Evolutionary conservation across 2,797 vertebrate species (phyloP).

Genomic region (Malurus splendens): DNA sequence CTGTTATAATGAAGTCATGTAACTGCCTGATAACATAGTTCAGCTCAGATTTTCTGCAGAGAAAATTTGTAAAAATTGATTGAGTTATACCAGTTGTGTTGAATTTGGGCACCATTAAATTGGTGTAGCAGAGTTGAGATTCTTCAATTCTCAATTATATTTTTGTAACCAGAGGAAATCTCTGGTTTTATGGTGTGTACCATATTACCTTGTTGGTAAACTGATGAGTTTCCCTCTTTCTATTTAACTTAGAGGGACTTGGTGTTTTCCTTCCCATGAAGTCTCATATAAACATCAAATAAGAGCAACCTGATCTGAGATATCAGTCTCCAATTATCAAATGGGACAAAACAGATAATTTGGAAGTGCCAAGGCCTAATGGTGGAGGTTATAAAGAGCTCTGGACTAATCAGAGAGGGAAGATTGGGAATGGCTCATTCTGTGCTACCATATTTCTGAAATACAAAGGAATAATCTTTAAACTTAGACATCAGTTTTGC

Average conservation of each 20-base stretch:
- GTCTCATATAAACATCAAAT: background rate
- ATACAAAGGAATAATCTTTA: background rate
- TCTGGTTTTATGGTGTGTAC: background rate
- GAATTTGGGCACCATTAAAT: background rate
- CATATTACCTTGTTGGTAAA: background rate
- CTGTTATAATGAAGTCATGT: background rate
- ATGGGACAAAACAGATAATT: background rate
- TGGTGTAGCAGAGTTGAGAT: background rate
- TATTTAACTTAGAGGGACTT: background rate
- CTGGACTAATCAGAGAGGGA: background rate
- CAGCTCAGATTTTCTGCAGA: background rate
- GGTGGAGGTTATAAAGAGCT: background rate
- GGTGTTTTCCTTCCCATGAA: background rate
- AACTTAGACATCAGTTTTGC: background rate
- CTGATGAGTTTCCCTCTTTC: background rate
- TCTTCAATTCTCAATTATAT: background rate
- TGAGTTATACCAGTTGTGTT: background rate
- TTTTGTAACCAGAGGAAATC: background rate
- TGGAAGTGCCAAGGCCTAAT: accelerated
- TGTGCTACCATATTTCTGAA: background rate
- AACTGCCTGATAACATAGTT: background rate
- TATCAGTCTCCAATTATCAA: background rate
- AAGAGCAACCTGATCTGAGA: background rate
- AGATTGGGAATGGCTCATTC: background rate
- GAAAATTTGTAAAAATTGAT: background rate